phyloP scores from a whole-genome alignment of 2,113 vertebrate genomes.

The Archilochus colubris region DNA sequence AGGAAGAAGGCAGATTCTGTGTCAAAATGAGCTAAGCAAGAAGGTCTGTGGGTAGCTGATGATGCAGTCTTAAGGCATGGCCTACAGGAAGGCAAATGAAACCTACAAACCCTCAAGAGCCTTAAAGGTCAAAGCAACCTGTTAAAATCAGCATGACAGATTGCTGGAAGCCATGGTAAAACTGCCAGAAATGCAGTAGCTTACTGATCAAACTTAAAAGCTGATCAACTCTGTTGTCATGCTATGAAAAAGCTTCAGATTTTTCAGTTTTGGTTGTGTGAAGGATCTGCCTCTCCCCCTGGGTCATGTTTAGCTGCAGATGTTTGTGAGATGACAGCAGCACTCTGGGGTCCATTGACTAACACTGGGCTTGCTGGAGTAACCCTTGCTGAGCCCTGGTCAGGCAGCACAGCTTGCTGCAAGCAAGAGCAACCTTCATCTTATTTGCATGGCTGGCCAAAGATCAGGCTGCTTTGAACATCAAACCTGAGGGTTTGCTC shows the following conservation, averaged over 20 bases:
- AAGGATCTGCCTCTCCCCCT: background rate
- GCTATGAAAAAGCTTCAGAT: background rate
- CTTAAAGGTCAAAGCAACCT: constrained; percentile 16
- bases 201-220: background rate
- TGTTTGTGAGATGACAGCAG: background rate
- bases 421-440: background rate
- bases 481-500: background rate
- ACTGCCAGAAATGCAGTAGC: background rate
- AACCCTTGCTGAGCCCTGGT: background rate
- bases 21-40: background rate
- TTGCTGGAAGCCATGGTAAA: background rate
- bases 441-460: background rate
- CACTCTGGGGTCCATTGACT: accelerated
- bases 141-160: background rate
- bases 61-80: accelerated
- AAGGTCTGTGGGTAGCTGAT: background rate
- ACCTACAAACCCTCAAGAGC: background rate
- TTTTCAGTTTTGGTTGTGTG: background rate
- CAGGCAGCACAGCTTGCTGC: background rate
- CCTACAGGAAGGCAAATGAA: background rate
- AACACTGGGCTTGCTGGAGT: background rate
- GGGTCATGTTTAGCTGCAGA: background rate
- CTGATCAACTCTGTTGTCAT: background rate
- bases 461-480: background rate
- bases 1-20: background rate